Base-by-base conservation (phyloP, 2,888 invertebrate genomes). In the Andrena dorsata region DNA sequence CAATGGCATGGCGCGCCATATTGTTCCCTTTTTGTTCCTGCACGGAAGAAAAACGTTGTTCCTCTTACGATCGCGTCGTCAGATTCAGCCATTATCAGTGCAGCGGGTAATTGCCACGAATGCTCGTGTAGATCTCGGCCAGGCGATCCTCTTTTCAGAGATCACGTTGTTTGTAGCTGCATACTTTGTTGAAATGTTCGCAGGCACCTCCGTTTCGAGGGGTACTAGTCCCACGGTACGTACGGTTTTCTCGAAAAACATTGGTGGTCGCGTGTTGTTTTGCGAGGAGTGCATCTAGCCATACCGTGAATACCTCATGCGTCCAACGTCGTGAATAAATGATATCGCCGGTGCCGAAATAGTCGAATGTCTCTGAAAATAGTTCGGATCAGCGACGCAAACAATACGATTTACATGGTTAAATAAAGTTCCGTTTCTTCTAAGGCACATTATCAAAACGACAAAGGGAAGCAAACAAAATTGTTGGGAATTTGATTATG, bases 281-380 rank as follows among this genome's bases (percentile, higher is more conserved):
- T 63, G 23, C 13, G 49, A 63, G 35, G 49, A 68, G 49, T 58
- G 73, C 73, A 69, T 69, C 64, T 71, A 66, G 28, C 51, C 58
- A 60, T 58, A 65, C 41, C 41, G 63, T n/a, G 26, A 66, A 64
- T 73, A 41, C 47, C 53, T 35, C 49, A 20, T n/a, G 56, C 66
- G 30, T 51, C 49, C 41, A 51, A 28, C 56, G 65, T 49, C 80
- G 63, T 83, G 84, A 83, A 84, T 84, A 83, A 72, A 60, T 76
- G 68, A 84, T 84, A 32, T 58, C 20, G 35, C n/a, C 69, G 76
- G 51, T 16, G 68, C 58, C 28, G 60, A 65, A 69, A 73, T 73
- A 76, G 41, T 58, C 26, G 56, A 75, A 78, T 56, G 47, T 68
- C 63, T 35, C 70, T 64, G 68, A 61, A 76, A 74, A 83, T 63